phyloP scores from a whole-genome alignment of 2,888 invertebrate species.

The Phlogophora meticulosa region DNA sequence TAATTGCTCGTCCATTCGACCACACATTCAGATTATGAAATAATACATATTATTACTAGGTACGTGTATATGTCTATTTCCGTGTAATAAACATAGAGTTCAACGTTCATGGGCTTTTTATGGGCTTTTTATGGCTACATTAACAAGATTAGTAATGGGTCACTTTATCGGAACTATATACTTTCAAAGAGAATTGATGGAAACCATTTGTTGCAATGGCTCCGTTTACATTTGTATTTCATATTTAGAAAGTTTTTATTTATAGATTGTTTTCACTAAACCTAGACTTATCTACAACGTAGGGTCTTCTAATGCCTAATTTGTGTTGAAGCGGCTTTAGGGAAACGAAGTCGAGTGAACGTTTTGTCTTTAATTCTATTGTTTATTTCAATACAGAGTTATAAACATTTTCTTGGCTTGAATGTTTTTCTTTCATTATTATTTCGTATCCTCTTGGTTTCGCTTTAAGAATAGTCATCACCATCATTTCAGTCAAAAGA shows the following conservation, averaged over 20 bases:
- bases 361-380: too few relatives aligned
- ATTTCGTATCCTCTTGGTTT: too few relatives aligned
- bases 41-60: slow-evolving; percentile 24
- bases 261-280: neutral
- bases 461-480: too few relatives aligned
- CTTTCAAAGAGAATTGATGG: slow-evolving; percentile 12
- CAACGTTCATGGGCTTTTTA: slow-evolving; percentile 46
- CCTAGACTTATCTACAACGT: too few relatives aligned
- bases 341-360: too few relatives aligned
- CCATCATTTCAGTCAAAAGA: too few relatives aligned
- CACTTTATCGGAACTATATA: slow-evolving; percentile 27
- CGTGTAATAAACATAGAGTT: slow-evolving; percentile 33
- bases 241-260: neutral
- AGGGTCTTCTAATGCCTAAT: too few relatives aligned
- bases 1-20: slow-evolving; percentile 26
- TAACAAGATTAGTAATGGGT: slow-evolving; percentile 25
- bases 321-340: too few relatives aligned
- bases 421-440: too few relatives aligned
- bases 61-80: slow-evolving; percentile 35
- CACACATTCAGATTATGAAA: slow-evolving; percentile 45
- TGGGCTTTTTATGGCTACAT: slow-evolving; percentile 37
- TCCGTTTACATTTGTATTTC: neutral
- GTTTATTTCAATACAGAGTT: too few relatives aligned
- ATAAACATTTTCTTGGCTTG: too few relatives aligned
- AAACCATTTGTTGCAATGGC: neutral